These are phyloP conservation scores for Turnix velox DNA, from an alignment of 2,113 vertebrate species.

Conservation along the genomic window DNA sequence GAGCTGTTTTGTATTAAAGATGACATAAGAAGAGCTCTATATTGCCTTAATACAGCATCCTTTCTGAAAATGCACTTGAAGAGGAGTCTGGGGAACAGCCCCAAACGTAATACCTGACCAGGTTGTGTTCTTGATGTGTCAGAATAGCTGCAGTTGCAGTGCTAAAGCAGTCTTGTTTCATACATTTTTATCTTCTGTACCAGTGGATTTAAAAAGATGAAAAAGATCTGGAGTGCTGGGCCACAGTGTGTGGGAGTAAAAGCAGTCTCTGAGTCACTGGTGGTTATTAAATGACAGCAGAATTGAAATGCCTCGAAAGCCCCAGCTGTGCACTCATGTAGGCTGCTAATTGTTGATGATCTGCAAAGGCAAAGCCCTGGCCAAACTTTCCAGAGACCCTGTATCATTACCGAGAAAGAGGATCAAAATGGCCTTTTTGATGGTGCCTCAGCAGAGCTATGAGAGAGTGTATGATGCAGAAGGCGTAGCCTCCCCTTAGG, in stretches of 20 bases:
- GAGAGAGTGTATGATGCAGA: rapidly evolving
- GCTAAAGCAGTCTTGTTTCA: not conserved
- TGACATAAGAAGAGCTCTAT: not conserved
- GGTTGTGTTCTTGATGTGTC: not conserved
- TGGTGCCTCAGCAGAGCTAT: not conserved
- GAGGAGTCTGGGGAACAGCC: not conserved
- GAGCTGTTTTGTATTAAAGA: not conserved
- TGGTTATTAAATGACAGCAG: not conserved
- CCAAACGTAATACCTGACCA: not conserved
- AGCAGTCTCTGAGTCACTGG: conserved; percentile 12
- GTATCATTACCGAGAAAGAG: not conserved
- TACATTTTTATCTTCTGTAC: not conserved
- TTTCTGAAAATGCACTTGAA: not conserved
- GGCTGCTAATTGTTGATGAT: not conserved
- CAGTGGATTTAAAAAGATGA: not conserved
- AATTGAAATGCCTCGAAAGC: conserved; percentile 4
- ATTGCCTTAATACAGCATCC: not conserved
- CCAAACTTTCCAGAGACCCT: not conserved
- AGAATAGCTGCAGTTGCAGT: not conserved
- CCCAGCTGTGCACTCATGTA: not conserved
- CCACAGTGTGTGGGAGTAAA: not conserved
- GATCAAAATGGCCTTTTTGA: not conserved
- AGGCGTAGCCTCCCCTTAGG: rapidly evolving
- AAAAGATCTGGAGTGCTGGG: not conserved
- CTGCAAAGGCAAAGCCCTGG: not conserved